These are phyloP conservation scores for Catostylus mosaicus DNA, from an alignment of 30 jellyfish, hydroid and myxozoan genomes.

Conservation along the genomic window DNA sequence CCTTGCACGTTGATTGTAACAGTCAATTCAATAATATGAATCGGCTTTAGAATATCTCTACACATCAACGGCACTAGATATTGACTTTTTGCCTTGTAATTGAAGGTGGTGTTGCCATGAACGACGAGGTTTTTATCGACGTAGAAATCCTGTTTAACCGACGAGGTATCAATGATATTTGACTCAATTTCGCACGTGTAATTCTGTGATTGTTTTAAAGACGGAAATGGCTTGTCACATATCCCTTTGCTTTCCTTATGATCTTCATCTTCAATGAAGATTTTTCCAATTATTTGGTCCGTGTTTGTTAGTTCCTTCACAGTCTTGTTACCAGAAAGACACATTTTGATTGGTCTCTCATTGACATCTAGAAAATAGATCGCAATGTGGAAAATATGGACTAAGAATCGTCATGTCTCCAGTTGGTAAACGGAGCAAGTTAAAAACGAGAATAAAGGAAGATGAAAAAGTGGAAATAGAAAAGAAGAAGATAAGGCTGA, in stretches of 20 bases:
- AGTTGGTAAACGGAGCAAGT: too few species aligned
- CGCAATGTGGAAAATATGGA: neutral
- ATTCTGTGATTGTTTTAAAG: neutral
- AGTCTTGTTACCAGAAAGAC: slow-evolving; percentile 52
- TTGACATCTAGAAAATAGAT: slow-evolving; percentile 45
- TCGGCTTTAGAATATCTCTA: slow-evolving; percentile 41
- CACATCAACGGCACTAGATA: slow-evolving; percentile 61
- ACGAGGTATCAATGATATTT: slow-evolving; percentile 24
- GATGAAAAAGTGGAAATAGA: neutral
- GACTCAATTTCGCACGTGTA: slow-evolving; percentile 53
- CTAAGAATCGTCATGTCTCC: neutral
- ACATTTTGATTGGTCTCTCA: slow-evolving; percentile 62
- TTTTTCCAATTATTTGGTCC: slow-evolving; percentile 60
- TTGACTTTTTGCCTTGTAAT: slow-evolving; percentile 3
- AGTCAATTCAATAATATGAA: slow-evolving; percentile 23
- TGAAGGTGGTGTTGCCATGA: slow-evolving; percentile 46
- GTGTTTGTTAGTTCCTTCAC: slow-evolving; percentile 30
- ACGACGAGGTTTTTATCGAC: slow-evolving; percentile 25
- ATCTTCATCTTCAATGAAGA: slow-evolving; percentile 73
- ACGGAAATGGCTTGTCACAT: slow-evolving; percentile 34
- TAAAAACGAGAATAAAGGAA: neutral
- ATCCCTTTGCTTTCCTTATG: slow-evolving; percentile 48
- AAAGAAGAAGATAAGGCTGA: neutral
- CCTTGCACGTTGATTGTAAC: slow-evolving; percentile 33
- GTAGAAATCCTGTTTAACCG: slow-evolving; percentile 10